Base-by-base conservation (phyloP, 2,888 invertebrate species). In the Trichacis sp. region DNA sequence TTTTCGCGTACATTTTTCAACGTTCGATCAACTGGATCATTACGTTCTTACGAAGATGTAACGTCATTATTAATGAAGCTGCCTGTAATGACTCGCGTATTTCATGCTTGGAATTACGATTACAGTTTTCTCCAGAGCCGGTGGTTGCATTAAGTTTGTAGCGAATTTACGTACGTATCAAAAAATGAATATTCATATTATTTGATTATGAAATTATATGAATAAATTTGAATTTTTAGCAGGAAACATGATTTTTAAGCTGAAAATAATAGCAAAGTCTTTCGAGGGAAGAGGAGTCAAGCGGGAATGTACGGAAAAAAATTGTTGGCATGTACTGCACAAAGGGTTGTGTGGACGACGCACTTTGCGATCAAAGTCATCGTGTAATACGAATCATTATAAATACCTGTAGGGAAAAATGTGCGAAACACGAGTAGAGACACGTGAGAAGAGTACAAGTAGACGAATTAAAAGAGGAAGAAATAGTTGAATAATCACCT, bases 401-500 rank as follows among this genome's bases (percentile, higher is more conserved):
- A 59, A 64, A 50, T 64, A 59, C 42, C 51, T 55, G 52, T 55
- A 55, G 47, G 47, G 55, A 58, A 64, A 59, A 64, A 59, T 55
- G 47, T 19, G 33, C 43, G 42, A 42, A 49, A 58, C 58, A 58
- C 43, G 59, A 52, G 59, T 52, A 53, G 51, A 54, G 52, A 59
- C 64, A 64, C 64, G 64, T 64, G 64, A 64, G 52, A 55, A 33
- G 60, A 52, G 52, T 60, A 64, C 59, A 42, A 52, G 59, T 45
- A 4, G 56, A 59, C 38, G 59, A 55, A 55, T 59, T 64, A 58
- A 64, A 14, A 19, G 49, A 36, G 50, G 40, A 63, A 54, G 50
- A 57, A 63, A 52, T 52, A 30, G 6, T 57, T 18, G 19, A 47
- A 50, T 42, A 24, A 42, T 51, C 51, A 19, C 14, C 4, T n/a